These are phyloP conservation scores for Stenolophus ochropezus DNA, from an alignment of 2,888 invertebrate genomes.

Conservation along the genomic window DNA sequence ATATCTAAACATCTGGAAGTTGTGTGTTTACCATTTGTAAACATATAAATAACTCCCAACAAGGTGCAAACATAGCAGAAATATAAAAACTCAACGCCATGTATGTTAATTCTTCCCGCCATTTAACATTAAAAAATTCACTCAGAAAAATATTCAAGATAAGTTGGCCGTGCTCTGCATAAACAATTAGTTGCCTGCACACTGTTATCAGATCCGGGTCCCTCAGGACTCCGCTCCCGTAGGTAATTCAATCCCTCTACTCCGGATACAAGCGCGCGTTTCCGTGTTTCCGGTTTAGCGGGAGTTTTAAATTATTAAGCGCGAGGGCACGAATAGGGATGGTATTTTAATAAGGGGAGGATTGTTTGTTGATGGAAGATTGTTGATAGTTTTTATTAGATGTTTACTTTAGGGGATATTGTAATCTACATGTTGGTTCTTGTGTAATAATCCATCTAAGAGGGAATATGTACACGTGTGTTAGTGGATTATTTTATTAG, in stretches of 20 bases:
- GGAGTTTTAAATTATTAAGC: slow-evolving; percentile 20
- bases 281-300: slow-evolving; percentile 21
- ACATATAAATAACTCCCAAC: not conserved
- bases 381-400: no score
- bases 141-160: not conserved
- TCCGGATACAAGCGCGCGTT: slow-evolving; percentile 17
- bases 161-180: not conserved
- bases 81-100: not conserved
- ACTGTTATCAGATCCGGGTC: not conserved
- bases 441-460: no score
- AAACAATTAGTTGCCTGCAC: not conserved
- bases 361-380: no score
- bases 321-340: no score
- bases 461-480: no score
- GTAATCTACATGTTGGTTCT: no score
- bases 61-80: not conserved
- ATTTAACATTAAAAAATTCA: not conserved
- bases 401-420: no score
- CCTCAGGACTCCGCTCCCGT: not conserved
- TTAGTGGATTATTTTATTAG: no score
- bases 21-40: not conserved
- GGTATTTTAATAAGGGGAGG: no score
- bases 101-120: not conserved
- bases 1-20: not conserved
- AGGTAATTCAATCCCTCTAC: slow-evolving; percentile 11